A percentile compares a stretch with the other conserved stretches of the same genome.
phyloP scores from a whole-genome alignment of 2,113 vertebrate genomes.

The Shinisaurus crocodilurus region DNA sequence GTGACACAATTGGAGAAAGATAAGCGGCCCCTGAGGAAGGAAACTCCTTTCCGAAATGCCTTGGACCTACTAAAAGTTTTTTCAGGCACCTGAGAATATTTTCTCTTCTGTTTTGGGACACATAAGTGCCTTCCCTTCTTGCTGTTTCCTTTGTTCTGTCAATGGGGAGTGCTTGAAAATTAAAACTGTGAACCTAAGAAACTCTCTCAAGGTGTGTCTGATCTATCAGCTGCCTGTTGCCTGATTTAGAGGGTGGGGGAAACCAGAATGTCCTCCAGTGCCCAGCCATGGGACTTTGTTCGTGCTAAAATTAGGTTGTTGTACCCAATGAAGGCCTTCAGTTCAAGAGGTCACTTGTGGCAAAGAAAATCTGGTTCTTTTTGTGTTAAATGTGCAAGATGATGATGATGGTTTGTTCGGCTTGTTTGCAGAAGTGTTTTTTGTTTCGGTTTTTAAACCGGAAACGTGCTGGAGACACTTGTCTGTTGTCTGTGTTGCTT shows the following conservation, averaged over 20 bases:
- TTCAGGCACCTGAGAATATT: too few relatives aligned
- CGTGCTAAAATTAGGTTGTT: not conserved
- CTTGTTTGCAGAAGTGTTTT: not conserved
- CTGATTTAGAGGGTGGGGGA: too few relatives aligned
- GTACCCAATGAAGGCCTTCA: not conserved
- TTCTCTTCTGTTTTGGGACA: too few relatives aligned
- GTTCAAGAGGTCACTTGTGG: not conserved
- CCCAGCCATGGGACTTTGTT: too few relatives aligned
- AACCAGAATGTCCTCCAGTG: not conserved
- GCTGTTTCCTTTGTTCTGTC: too few relatives aligned
- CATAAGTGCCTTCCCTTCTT: too few relatives aligned
- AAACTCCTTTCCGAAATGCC: too few relatives aligned
- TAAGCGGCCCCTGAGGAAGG: not conserved
- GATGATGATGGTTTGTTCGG: too few relatives aligned
- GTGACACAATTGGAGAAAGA: too few relatives aligned
- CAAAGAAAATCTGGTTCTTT: not conserved
- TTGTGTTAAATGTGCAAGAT: not conserved
- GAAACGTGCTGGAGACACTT: not conserved
- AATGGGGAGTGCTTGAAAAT: not conserved
- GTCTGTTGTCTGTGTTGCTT: not conserved
- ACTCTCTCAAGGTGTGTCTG: too few relatives aligned
- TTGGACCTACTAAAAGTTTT: too few relatives aligned
- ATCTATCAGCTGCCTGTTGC: too few relatives aligned
- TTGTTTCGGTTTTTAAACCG: not conserved
- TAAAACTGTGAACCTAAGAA: not conserved